These are phyloP conservation scores for Drosophila lacicola DNA, from an alignment of 2,888 invertebrate species.

Conservation along the genomic window DNA sequence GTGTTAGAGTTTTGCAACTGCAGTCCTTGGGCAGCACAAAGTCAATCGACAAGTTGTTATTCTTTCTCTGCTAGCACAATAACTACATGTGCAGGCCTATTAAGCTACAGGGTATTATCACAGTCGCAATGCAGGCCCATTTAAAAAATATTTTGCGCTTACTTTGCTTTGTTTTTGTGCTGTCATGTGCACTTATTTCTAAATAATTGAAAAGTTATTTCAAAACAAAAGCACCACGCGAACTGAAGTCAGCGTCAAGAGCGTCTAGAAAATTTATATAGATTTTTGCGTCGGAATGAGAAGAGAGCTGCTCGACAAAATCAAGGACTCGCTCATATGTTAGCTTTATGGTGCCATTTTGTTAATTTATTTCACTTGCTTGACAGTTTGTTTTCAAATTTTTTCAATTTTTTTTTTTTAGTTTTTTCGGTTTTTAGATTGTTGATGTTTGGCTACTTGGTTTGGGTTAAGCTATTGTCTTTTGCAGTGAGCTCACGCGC, in stretches of 20 bases:
- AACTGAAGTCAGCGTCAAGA: conserved; percentile 18
- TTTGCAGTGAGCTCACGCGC: conserved; percentile 35
- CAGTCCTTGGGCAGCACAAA: no score
- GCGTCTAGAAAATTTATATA: conserved; percentile 36
- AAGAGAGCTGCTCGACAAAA: conserved; percentile 48
- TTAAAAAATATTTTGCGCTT: conserved; percentile 31
- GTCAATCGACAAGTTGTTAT: no score
- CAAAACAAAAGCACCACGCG: conserved; percentile 42
- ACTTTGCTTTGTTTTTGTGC: conserved; percentile 47
- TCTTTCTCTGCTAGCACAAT: no score
- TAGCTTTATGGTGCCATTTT: conserved; percentile 77
- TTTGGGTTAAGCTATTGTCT: conserved; percentile 57
- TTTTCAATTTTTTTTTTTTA: conserved; percentile 33
- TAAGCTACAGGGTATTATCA: conserved; percentile 35
- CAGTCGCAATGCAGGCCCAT: conserved; percentile 16
- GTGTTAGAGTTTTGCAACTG: no score
- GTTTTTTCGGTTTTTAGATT: conserved; percentile 41
- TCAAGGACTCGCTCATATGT: conserved; percentile 74
- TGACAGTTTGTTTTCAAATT: conserved; percentile 71
- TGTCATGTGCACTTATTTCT: conserved; percentile 74
- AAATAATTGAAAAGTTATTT: conserved; percentile 76
- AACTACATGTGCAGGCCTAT: no score
- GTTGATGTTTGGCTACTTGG: conserved; percentile 38
- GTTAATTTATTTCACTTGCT: conserved; percentile 79
- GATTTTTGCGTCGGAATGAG: conserved; percentile 23